Base-by-base conservation (phyloP, 2,888 invertebrate genomes). In the Electrophaes corylata region DNA sequence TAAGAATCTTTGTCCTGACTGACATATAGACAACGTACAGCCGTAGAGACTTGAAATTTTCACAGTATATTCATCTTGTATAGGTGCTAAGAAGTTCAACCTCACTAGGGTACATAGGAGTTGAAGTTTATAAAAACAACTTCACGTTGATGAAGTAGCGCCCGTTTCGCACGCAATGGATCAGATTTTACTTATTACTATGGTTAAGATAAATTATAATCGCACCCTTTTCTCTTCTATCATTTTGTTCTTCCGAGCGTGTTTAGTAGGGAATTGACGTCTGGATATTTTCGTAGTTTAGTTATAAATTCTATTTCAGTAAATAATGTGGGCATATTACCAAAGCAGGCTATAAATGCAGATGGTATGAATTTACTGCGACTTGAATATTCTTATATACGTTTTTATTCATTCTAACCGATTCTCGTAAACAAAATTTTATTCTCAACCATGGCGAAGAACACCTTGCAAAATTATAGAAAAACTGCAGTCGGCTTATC, bases 401-500 rank as follows among this genome's bases (percentile, higher is more conserved):
- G 19, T 23, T 16, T 3, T 16, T 37, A 39, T n/a, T 16, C n/a
- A 39, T 19, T 10, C n/a, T 16, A 18, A 44, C 19, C 5, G 37
- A 5, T 57, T 65, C 48, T 58, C 50, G 57, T 64, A 29, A 35
- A 31, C n/a, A 39, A n/a, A 31, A 37, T 18, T 19, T 10, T n/a
- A 41, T 39, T 26, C 16, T 37, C 35, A 14, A 50, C 16, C 14
- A 29, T 14, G 43, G 39, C 23, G 14, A 65, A n/a, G 63, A 45
- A 60, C 68, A 63, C 61, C 68, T 69, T 71, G 69, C 75, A 60
- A 67, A 72, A 60, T 52, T 60, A 48, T 54, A 51, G 46, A 63
- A 57, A 77, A 72, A 65, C 62, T 31, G 75, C 69, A 84, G 85
- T 84, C 76, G 63, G 44, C 19, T 14, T 63, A 65, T 71, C 63